Evolutionary conservation across 2,888 invertebrate genomes (phyloP).

Genomic region (Drosophila villosipedis): DNA sequence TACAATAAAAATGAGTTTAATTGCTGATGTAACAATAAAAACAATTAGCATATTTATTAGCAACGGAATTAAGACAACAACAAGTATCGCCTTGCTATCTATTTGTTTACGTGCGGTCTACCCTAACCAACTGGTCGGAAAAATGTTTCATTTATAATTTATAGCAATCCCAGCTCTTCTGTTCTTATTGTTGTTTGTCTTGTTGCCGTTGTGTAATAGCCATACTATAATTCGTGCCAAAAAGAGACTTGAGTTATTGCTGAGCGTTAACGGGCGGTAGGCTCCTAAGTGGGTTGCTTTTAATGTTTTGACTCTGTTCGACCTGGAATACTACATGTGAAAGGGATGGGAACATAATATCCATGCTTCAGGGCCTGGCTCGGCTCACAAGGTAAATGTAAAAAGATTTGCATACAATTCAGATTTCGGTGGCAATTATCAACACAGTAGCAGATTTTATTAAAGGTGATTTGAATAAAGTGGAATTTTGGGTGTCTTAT

Average conservation of each 20-base stretch:
- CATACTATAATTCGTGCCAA: slow-evolving; percentile 58
- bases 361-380: slow-evolving; percentile 43
- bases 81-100: slow-evolving; percentile 28
- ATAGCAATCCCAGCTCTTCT: slow-evolving; percentile 38
- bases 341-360: slow-evolving; percentile 18
- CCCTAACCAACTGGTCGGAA: slow-evolving; percentile 43
- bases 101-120: slow-evolving; percentile 23
- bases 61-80: slow-evolving; percentile 61
- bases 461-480: background rate
- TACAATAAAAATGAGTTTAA: slow-evolving; percentile 36
- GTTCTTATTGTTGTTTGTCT: slow-evolving; percentile 8
- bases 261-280: slow-evolving; percentile 27
- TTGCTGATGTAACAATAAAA: slow-evolving; percentile 56
- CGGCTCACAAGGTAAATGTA: slow-evolving; percentile 30
- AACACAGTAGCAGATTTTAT: slow-evolving; percentile 53
- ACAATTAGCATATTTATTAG: slow-evolving; percentile 71
- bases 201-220: slow-evolving; percentile 21
- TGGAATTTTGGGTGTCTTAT: background rate
- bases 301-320: background rate
- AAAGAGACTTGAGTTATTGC: slow-evolving; percentile 56
- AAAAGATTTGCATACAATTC: slow-evolving; percentile 62
- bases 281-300: slow-evolving; percentile 12
- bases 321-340: slow-evolving; percentile 6
- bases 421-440: slow-evolving; percentile 54
- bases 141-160: slow-evolving; percentile 57